Evolutionary conservation across 2,888 invertebrate genomes (phyloP).

Genomic region (Eristalis pertinax): DNA sequence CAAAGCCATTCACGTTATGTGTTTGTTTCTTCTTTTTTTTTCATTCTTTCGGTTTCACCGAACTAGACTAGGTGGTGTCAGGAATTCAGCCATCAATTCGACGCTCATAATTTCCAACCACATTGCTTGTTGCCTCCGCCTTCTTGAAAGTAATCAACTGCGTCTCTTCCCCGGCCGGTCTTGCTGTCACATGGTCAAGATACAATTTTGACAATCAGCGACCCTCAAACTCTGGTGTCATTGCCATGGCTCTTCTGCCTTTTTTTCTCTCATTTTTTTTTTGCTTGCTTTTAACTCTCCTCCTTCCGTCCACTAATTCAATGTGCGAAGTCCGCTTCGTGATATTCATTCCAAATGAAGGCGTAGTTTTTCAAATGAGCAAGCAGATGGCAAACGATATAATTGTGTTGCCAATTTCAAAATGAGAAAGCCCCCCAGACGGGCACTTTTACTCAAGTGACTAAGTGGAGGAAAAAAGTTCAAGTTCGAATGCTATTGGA

Average conservation of each 20-base stretch:
- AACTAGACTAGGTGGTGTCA: slow-evolving; percentile 1
- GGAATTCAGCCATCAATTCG: neutral
- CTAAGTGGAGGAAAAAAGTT: neutral
- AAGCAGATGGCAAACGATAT: neutral
- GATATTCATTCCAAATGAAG: slow-evolving; percentile 1
- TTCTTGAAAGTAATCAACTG: neutral
- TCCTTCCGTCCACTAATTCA: neutral
- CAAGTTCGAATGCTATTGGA: neutral
- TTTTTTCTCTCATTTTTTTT: neutral
- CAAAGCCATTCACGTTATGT: neutral
- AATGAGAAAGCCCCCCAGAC: neutral
- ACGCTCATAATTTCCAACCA: neutral
- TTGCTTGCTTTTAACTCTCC: neutral
- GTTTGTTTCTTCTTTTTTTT: neutral
- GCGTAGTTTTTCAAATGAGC: neutral
- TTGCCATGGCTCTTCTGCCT: neutral
- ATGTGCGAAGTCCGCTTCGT: neutral
- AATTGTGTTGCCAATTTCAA: neutral
- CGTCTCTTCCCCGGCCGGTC: neutral
- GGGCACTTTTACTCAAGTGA: neutral
- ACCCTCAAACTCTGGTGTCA: neutral
- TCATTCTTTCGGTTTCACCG: neutral
- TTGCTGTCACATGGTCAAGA: neutral
- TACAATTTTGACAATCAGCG: neutral
- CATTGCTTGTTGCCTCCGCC: neutral